Evolutionary conservation across 2,113 vertebrate species (phyloP), one percentile per base, ranked within the genome.

Genomic region (Percopsis transmontana): DNA sequence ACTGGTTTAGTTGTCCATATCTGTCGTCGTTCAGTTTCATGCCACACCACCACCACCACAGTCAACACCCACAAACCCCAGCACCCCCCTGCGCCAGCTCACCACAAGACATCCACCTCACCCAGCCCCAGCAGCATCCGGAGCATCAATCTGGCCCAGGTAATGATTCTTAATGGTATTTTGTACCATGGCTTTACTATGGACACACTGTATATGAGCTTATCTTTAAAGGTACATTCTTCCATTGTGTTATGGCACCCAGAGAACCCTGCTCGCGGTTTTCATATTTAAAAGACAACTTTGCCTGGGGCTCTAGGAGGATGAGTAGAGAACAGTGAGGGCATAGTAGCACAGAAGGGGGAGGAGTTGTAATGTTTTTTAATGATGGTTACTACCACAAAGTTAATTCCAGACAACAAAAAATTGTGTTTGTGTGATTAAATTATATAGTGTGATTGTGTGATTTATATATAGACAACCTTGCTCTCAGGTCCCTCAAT

Each of bases 21-120:
- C 94, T 99, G 97, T 96, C 96, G 93, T 83, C 95, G 95, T 94
- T 96, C 96, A 99, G 97, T 92, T 87, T 98, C 96, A 92, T 96
- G 92, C 91, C 96, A 95, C 91, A 92, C 94, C 89, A 91, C 94
- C 91, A 94, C 85, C 40, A 27, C 21, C 18, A 11, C 38, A 72
- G 52, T n/a, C 50, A 18, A 38, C 45, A 57, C 59, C 65, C 83
- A 60, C 52, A 89, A 89, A 72, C 45, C 67, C 57, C 79, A 62
- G 65, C 78, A 74, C 11, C 66, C 52, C 20, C 33, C 62, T 27
- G 70, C 72, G 21, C 56, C 74, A 54, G 61, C 55, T 42, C 64
- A 55, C 18, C 59, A 42, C 39, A 64, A 70, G 52, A 27, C 68
- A 18, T 41, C 77, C 19, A 50, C 62, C 33, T 69, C 81, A 18